Evolutionary conservation across 2,888 invertebrate genomes (phyloP).

Genomic region (Eubasilissa splendida): DNA sequence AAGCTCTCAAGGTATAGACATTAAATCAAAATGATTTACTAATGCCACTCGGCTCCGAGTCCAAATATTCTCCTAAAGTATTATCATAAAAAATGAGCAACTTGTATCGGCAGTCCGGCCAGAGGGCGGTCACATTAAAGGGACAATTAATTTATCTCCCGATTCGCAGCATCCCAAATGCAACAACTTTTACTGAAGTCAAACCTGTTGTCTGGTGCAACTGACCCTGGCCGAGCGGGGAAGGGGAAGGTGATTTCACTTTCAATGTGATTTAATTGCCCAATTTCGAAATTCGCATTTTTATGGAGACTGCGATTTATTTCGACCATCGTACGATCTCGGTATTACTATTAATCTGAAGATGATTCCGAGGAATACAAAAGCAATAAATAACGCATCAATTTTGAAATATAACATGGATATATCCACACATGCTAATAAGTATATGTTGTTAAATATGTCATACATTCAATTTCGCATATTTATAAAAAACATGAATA

Average conservation of each 20-base stretch:
- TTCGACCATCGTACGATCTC: constrained; percentile 6
- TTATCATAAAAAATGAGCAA: constrained; percentile 19
- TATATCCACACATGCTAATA: too few relatives aligned
- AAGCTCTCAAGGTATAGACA: not conserved
- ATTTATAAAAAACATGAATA: too few relatives aligned
- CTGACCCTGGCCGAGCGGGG: constrained; percentile 22
- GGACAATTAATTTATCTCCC: constrained; percentile 33
- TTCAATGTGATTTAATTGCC: constrained; percentile 53
- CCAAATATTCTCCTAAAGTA: not conserved
- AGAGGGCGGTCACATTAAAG: constrained; percentile 11
- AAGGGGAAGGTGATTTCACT: constrained; percentile 46
- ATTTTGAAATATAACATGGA: too few relatives aligned
- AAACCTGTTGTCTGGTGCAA: constrained; percentile 29
- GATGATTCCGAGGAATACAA: too few relatives aligned
- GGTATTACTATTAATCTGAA: not conserved
- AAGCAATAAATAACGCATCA: too few relatives aligned
- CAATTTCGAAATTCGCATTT: constrained; percentile 45
- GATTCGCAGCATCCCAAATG: constrained; percentile 16
- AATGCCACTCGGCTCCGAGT: not conserved
- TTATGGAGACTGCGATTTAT: constrained; percentile 30
- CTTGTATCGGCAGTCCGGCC: not conserved
- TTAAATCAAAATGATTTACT: constrained; percentile 17
- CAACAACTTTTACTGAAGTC: constrained; percentile 38
- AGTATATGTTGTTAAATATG: too few relatives aligned
- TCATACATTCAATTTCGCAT: too few relatives aligned